Evolutionary conservation across 2,888 invertebrate species (phyloP).

Genomic region (Philereme vetulata): DNA sequence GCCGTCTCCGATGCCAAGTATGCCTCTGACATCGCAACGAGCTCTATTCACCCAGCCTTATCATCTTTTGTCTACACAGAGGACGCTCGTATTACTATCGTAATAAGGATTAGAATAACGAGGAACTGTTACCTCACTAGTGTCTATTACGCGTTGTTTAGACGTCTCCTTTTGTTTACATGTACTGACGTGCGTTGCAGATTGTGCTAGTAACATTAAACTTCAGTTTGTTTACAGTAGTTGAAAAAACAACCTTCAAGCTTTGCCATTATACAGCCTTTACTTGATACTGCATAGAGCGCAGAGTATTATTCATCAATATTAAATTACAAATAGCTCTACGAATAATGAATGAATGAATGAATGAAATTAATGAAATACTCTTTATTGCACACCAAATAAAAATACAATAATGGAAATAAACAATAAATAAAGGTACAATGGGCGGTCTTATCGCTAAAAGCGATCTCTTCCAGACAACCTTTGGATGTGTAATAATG

Average conservation of each 20-base stretch:
- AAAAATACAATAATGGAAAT: no score
- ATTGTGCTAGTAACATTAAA: slow-evolving; percentile 15
- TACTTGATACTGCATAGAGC: slow-evolving; percentile 10
- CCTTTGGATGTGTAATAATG: no score
- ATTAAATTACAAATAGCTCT: slow-evolving; percentile 32
- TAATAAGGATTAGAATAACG: slow-evolving; percentile 39
- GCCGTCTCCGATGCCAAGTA: slow-evolving; percentile 51
- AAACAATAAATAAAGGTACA: no score
- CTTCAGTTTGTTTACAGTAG: slow-evolving; percentile 9
- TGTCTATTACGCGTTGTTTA: slow-evolving; percentile 54
- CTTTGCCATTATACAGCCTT: slow-evolving; percentile 2
- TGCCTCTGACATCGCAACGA: slow-evolving; percentile 49
- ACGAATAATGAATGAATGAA: no score
- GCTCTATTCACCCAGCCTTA: slow-evolving; percentile 44
- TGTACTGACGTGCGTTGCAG: slow-evolving; percentile 41
- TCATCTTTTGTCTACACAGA: slow-evolving; percentile 25
- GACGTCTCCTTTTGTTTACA: slow-evolving; percentile 52
- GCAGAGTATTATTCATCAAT: slow-evolving; percentile 41
- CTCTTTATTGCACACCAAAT: no score
- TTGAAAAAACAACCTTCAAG: slow-evolving; percentile 5
- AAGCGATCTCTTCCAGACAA: no score
- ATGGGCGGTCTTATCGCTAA: no score
- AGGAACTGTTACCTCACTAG: slow-evolving; percentile 40
- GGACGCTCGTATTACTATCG: slow-evolving; percentile 32
- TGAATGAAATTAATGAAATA: no score